Base-by-base conservation (phyloP, 2,797 vertebrate species). In the Gila robusta region DNA sequence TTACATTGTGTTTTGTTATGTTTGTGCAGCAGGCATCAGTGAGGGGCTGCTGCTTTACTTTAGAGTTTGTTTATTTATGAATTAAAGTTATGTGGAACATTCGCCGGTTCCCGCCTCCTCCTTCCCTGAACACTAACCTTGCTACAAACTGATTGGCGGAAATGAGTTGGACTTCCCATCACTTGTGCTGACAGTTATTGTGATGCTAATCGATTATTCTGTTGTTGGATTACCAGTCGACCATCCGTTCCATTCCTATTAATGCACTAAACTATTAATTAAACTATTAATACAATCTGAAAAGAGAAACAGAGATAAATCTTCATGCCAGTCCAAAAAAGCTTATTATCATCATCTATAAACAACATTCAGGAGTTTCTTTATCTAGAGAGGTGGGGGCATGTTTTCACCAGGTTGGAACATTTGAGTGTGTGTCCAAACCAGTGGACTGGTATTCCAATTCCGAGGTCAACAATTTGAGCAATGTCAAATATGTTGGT, bases 401-500 rank as follows among this genome's bases (percentile, higher is more conserved):
- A 88, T 92, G 90, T 94, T 93, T 94, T 93, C 87, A 89, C 86
- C 86, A 19, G 83, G 28, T 70, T 91, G 91, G 91, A 89, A 59
- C 90, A 92, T 92, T 91, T 92, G 44, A 87, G 88, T 89, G 77
- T 28, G 80, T 19, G 91, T 81, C 0, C 49, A 62, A 83, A 88
- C 87, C 87, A 87, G 5, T 77, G 86, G 88, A 82, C 89, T 90
- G 83, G 89, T 93, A 96, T 95, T 94, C 93, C 86, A 80, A 77
- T 72, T 76, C 70, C 90, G 79, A 91, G 93, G 93, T 93, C 93
- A 95, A 95, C 89, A 87, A 96, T 95, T 93, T 93, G 84, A 94
- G 91, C 89, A 91, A 96, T 95, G 94, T 92, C 91, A 95, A 93
- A 93, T 92, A 96, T 94, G 95, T 93, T 49, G 90, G 89, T 90